Evolutionary conservation across 2,113 vertebrate species (phyloP).

Genomic region (Capra hircus): DNA sequence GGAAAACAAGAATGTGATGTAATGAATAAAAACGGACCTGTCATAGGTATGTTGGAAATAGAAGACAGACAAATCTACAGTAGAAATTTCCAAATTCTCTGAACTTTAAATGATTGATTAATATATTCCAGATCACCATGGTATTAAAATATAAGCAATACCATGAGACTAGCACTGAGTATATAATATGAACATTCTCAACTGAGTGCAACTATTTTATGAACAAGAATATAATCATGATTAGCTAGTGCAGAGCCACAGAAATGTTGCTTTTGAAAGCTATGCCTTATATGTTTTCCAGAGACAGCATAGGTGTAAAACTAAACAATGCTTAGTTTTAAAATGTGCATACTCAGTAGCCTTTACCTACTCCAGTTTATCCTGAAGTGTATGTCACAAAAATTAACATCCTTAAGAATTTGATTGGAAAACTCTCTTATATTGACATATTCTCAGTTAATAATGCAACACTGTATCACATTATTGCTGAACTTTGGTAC

Average conservation of each 20-base stretch:
- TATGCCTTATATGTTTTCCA: not conserved
- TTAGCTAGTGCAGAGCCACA: not conserved
- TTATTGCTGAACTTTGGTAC: not conserved
- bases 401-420: not conserved
- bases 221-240: not conserved
- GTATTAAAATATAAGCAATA: not conserved
- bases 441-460: not conserved
- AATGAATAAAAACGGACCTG: not conserved
- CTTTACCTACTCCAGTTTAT: not conserved
- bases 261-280: not conserved
- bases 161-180: not conserved
- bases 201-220: not conserved
- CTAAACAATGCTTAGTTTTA: not conserved
- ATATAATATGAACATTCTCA: not conserved
- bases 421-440: not conserved
- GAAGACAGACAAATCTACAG: not conserved
- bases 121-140: not conserved
- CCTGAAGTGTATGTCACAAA: not conserved
- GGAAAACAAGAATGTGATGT: not conserved
- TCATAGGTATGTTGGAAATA: not conserved
- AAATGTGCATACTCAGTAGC: not conserved
- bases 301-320: not conserved
- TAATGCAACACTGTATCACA: not conserved
- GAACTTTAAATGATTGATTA: not conserved
- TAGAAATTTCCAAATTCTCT: not conserved